phyloP scores from a whole-genome alignment of 2,888 invertebrate genomes.

The Podotricha telesiphe region DNA sequence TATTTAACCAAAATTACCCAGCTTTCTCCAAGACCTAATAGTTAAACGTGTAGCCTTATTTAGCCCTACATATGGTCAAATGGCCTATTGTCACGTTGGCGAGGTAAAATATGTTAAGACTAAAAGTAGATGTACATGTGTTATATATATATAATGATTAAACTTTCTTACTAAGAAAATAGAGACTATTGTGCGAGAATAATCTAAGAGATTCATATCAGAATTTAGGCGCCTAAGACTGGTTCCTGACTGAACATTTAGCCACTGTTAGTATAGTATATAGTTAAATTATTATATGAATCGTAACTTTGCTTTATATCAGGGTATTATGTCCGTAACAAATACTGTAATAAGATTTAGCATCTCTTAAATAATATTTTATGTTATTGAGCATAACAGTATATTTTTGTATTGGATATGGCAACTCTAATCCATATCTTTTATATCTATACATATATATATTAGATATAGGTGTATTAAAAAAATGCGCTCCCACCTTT shows the following conservation, averaged over 20 bases:
- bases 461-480: no score
- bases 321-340: neutral
- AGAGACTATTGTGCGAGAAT: slow-evolving; percentile 13
- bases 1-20: slow-evolving; percentile 35
- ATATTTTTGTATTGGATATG: neutral
- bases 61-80: slow-evolving; percentile 47
- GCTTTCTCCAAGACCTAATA: slow-evolving; percentile 43
- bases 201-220: slow-evolving; percentile 16
- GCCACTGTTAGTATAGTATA: slow-evolving; percentile 6
- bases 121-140: slow-evolving; percentile 38
- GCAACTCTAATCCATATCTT: neutral
- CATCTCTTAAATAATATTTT: slow-evolving; percentile 5
- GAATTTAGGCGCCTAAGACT: slow-evolving; percentile 20
- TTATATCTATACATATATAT: no score
- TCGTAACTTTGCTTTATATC: slow-evolving; percentile 1
- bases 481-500: neutral
- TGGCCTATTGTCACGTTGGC: slow-evolving; percentile 52
- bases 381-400: neutral
- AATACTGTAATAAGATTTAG: slow-evolving; percentile 4
- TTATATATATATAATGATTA: slow-evolving; percentile 18
- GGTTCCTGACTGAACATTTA: slow-evolving; percentile 3
- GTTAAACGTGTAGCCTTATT: slow-evolving; percentile 41
- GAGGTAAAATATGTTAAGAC: slow-evolving; percentile 48
- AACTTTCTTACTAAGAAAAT: neutral
- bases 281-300: slow-evolving; percentile 2